A percentile compares a stretch with the other conserved stretches of the same genome.
These are phyloP conservation scores for Alloplasta piceator DNA, from an alignment of 2,888 invertebrate genomes.

Conservation along the genomic window DNA sequence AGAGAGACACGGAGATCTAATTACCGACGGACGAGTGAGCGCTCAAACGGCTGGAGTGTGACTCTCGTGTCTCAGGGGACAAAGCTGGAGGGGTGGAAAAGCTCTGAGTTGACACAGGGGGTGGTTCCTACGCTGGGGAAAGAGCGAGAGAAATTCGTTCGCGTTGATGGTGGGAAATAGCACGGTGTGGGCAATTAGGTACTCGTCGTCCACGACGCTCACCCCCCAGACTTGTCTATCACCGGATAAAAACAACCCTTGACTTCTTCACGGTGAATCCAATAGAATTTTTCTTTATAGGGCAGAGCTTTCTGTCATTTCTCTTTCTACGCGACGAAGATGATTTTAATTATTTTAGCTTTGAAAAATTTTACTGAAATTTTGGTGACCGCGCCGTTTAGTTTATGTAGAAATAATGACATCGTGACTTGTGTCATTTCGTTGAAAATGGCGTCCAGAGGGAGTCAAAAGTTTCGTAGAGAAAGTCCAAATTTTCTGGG, in stretches of 20 bases:
- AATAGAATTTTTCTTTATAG: conserved; percentile 15
- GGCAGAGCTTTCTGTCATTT: background rate
- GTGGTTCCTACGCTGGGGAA: conserved; percentile 29
- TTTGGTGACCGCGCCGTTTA: too few relatives aligned
- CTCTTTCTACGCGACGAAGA: background rate
- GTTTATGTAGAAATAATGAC: too few relatives aligned
- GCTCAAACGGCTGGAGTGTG: conserved; percentile 69
- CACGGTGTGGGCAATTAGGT: conserved; percentile 76
- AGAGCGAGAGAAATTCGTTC: conserved; percentile 31
- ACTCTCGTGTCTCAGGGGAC: conserved; percentile 49
- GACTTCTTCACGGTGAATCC: conserved; percentile 2
- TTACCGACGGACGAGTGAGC: conserved; percentile 77
- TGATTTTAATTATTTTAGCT: background rate
- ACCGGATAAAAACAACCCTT: conserved; percentile 18
- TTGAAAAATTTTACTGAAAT: background rate
- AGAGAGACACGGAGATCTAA: conserved; percentile 74
- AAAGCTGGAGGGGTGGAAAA: conserved; percentile 16
- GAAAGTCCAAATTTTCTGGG: too few relatives aligned
- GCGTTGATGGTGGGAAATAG: conserved; percentile 52
- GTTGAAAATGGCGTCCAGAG: too few relatives aligned
- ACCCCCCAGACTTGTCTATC: conserved; percentile 38
- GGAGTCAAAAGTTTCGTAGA: too few relatives aligned
- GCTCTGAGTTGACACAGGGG: conserved; percentile 29
- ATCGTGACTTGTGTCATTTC: too few relatives aligned
- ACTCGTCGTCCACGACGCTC: conserved; percentile 68